Evolutionary conservation across 2,113 vertebrate genomes (phyloP).

Genomic region (Istiophorus platypterus): DNA sequence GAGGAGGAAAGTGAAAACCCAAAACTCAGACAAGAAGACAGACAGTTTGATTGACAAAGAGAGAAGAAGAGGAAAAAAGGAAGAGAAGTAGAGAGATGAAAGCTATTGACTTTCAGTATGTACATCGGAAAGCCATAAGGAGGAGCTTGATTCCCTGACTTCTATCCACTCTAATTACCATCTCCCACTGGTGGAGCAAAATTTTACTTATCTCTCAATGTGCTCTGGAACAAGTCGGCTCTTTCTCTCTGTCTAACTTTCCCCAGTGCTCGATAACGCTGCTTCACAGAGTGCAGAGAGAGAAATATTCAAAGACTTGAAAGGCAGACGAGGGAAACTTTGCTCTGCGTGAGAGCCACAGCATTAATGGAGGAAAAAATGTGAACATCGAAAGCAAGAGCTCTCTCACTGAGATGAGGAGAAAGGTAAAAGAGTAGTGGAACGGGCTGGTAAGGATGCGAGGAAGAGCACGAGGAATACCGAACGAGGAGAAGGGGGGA

Average conservation of each 20-base stretch:
- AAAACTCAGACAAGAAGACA: slow-evolving; percentile 18
- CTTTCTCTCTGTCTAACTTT: slow-evolving; percentile 38
- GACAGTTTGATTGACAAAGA: slow-evolving; percentile 26
- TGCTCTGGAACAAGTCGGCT: slow-evolving; percentile 38
- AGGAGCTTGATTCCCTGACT: slow-evolving; percentile 56
- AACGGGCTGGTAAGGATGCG: not conserved
- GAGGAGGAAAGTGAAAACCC: slow-evolving; percentile 13
- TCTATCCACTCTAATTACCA: slow-evolving; percentile 72
- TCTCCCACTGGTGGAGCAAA: slow-evolving; percentile 53
- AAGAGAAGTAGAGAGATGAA: slow-evolving; percentile 39
- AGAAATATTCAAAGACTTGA: slow-evolving; percentile 25
- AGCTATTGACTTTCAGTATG: slow-evolving; percentile 56
- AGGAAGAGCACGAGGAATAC: slow-evolving; percentile 35
- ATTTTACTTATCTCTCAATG: slow-evolving; percentile 62
- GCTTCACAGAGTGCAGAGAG: slow-evolving; percentile 22
- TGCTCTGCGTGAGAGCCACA: slow-evolving; percentile 11
- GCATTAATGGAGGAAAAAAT: slow-evolving; percentile 20
- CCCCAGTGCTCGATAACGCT: slow-evolving; percentile 42
- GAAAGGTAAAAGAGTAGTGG: slow-evolving; percentile 11
- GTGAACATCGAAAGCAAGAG: slow-evolving; percentile 35
- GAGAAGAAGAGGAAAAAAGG: not conserved
- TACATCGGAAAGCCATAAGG: slow-evolving; percentile 57
- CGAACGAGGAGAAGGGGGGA: slow-evolving; percentile 13
- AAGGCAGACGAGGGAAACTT: slow-evolving; percentile 40
- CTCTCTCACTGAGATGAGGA: slow-evolving; percentile 20